phyloP scores from a whole-genome alignment of 2,888 invertebrate species.

The Ellobium chinense region DNA sequence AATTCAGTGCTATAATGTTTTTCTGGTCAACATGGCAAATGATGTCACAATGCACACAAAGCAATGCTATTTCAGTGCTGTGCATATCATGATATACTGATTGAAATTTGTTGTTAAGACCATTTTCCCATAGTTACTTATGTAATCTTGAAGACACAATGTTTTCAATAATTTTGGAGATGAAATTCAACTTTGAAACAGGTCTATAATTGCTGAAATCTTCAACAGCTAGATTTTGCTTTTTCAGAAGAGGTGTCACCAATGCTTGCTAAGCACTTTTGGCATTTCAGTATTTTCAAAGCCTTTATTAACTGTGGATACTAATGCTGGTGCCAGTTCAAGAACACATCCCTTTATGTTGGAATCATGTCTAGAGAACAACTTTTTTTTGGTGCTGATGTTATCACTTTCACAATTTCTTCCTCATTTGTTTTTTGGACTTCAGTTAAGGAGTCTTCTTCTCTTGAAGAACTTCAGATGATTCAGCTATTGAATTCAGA shows the following conservation, averaged over 20 bases:
- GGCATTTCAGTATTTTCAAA: not conserved
- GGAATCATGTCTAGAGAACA: not conserved
- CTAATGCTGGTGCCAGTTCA: not conserved
- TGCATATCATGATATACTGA: not conserved
- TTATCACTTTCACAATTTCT: not conserved
- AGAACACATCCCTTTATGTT: not conserved
- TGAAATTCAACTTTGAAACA: not conserved
- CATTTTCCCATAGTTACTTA: not conserved
- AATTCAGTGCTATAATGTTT: not conserved
- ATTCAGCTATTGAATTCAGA: not conserved
- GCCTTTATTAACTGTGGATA: not conserved
- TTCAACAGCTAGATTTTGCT: not conserved
- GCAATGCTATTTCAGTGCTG: not conserved
- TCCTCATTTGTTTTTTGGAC: not conserved
- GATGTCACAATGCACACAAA: not conserved
- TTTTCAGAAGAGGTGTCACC: not conserved
- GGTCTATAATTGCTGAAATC: not conserved
- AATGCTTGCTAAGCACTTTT: not conserved
- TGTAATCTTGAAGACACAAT: not conserved
- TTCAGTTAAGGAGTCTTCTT: not conserved
- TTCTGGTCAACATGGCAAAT: not conserved
- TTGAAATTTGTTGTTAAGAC: not conserved
- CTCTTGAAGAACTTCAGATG: not conserved
- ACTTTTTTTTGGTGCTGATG: not conserved
- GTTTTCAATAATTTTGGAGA: not conserved